Base-by-base conservation (phyloP, 2,888 invertebrate species). In the Drosophila kambysellisi region DNA sequence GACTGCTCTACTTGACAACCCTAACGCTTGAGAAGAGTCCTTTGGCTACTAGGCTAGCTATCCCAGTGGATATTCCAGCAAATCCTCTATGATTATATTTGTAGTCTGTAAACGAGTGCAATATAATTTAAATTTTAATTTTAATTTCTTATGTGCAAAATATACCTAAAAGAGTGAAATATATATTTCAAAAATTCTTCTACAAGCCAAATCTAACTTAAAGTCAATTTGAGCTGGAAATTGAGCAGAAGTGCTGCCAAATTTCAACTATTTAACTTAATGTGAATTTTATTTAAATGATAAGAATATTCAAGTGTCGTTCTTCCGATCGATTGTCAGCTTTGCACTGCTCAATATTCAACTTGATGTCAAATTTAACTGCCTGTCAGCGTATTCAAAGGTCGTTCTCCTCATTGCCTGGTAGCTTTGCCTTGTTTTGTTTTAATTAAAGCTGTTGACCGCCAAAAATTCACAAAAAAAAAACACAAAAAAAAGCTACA, bases 391-490 rank as follows among this genome's bases (percentile, higher is more conserved):
- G 79, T 70, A 74, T 73, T 52, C 52, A 35, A 54, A 29, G 50
- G 39, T 68, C 79, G 74, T 60, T 58, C 33, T 53, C 3, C 20
- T 69, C 35, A 52, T 62, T 8, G 62, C 72, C 59, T 65, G 53
- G 74, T 46, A 4, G 12, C 8, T 59, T 75, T 56, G 59, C 33
- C 64, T 72, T 87, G 81, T 81, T 89, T 89, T 85, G 85, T 64
- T 88, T 89, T 89, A 85, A 89, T 85, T 85, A 85, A 89, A 88
- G 82, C 75, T 80, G 77, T 85, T 85, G 90, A 82, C 90, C 86
- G 72, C 71, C 77, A 70, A 35, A 70, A 73, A 51, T 15, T 50
- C 43, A 52, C 32, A 79, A 7, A 12, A 25, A 17, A 20, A 20
- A 52, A 43, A 41, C 39, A 35, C 25, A 12, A 33, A 48, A 41